A percentile compares a stretch with the other conserved stretches of the same genome.
These are phyloP conservation scores for Acanthosepion pharaonis DNA, from an alignment of 2,888 invertebrate species.

Conservation along the genomic window DNA sequence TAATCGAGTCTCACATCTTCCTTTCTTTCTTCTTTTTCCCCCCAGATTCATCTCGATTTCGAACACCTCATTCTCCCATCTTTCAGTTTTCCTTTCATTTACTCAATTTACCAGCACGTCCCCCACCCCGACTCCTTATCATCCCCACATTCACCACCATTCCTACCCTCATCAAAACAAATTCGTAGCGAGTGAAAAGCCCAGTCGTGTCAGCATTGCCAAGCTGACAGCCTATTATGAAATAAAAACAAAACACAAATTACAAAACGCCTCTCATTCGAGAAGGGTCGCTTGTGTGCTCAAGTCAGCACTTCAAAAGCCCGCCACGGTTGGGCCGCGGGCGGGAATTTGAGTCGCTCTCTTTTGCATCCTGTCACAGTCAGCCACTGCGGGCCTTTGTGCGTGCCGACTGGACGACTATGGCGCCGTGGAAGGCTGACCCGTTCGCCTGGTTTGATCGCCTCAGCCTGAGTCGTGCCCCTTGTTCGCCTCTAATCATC, in stretches of 20 bases:
- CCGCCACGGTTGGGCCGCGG: not conserved
- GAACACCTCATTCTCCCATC: not conserved
- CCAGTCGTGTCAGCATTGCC: not conserved
- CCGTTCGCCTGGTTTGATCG: slow-evolving; percentile 10
- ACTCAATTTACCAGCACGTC: too few species aligned
- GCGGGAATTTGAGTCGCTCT: not conserved
- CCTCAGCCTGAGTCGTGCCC: not conserved
- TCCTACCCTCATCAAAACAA: not conserved
- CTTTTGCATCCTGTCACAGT: not conserved
- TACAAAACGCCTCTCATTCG: not conserved
- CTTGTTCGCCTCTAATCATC: not conserved
- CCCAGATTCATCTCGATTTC: not conserved
- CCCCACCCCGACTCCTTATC: not conserved
- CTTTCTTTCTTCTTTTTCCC: not conserved
- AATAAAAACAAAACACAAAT: slow-evolving; percentile 20
- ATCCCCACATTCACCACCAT: not conserved
- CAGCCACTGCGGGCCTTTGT: slow-evolving; percentile 33
- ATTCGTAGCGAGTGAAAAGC: not conserved
- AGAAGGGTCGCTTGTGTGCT: slow-evolving; percentile 4
- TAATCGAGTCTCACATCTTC: too few species aligned
- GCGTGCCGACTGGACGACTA: slow-evolving; percentile 6
- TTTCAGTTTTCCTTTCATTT: not conserved
- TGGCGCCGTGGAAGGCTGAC: not conserved
- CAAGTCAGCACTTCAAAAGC: not conserved
- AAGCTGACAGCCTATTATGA: not conserved